Evolutionary conservation across 1,140 invertebrate species (phyloP), one percentile per base, ranked within the genome.

Genomic region (Drosophila obscura): DNA sequence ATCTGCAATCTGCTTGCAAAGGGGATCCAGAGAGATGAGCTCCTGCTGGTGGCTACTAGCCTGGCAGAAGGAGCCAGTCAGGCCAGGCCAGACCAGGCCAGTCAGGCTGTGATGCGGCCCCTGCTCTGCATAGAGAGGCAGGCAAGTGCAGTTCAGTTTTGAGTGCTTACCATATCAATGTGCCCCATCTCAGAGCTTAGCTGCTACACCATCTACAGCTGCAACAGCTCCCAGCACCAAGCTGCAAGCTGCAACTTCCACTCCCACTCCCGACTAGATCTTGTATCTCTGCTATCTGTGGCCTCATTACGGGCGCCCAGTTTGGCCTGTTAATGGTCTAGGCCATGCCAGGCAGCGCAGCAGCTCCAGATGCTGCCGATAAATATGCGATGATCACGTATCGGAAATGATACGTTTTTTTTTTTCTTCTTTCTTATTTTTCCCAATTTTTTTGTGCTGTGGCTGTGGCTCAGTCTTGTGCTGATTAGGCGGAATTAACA

Each of bases 301-400:
- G 82, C 81, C 81, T 85, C 81, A 85, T 85, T 85, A 85, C 74
- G 60, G 67, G 67, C 4, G 50, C 63, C 51, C 57, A 62, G 49
- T 57, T 64, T 49, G 56, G 73, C 83, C 69, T 87, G 69, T 85
- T 87, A 87, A 87, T 85, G 82, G 82, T 71, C 62, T 69, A 71
- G 67, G 58, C 52, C 65, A 69, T 44, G 35, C 31, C 28, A 7
- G 13, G 63, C 50, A 43, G 31, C 15, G 50, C 48, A 45, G 48
- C 22, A 43, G 24, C 55, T 19, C 39, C 57, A 72, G 82, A 87
- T 87, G 78, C 53, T 75, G 56, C 69, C 82, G 83, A 87, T 87
- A 87, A 87, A 88, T 87, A 88, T 88, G 79, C 82, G 79, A 77
- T 75, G 82, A 87, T 87, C 78, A 87, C 75, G 82, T 88, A 84